phyloP scores from a whole-genome alignment of 2,888 invertebrate species.

The Machimus rusticus region DNA sequence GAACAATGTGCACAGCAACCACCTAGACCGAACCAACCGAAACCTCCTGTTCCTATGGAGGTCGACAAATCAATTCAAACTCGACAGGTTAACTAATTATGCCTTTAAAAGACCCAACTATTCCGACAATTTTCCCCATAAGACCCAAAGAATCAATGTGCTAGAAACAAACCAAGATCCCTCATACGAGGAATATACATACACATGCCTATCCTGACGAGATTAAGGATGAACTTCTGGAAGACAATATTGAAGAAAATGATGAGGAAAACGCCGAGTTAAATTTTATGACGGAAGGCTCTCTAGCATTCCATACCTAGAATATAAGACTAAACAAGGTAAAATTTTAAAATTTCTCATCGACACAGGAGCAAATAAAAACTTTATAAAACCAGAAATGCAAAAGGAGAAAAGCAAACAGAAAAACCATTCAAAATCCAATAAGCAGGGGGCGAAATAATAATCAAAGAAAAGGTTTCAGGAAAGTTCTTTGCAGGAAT shows the following conservation, averaged over 20 bases:
- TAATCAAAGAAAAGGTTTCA: too few species aligned
- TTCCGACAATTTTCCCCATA: background rate
- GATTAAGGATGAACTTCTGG: background rate
- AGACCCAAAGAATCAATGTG: background rate
- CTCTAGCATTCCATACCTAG: too few species aligned
- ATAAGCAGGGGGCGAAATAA: constrained; percentile 13
- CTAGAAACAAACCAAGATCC: too few species aligned
- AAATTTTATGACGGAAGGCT: too few species aligned
- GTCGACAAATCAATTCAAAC: constrained; percentile 23
- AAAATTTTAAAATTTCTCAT: too few species aligned
- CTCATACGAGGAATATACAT: too few species aligned
- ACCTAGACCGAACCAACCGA: background rate
- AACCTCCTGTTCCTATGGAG: constrained; percentile 12
- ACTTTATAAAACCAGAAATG: background rate
- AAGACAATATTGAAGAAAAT: background rate
- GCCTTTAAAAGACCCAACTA: background rate
- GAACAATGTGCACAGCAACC: background rate
- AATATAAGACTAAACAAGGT: too few species aligned
- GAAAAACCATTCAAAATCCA: background rate
- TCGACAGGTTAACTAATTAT: constrained; percentile 17
- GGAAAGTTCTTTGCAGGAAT: too few species aligned
- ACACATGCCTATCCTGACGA: background rate
- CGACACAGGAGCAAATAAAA: too few species aligned
- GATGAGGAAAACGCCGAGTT: background rate
- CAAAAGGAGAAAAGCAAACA: background rate